These are phyloP conservation scores for Ursus arctos DNA, from an alignment of 2,113 vertebrate genomes.

Conservation along the genomic window DNA sequence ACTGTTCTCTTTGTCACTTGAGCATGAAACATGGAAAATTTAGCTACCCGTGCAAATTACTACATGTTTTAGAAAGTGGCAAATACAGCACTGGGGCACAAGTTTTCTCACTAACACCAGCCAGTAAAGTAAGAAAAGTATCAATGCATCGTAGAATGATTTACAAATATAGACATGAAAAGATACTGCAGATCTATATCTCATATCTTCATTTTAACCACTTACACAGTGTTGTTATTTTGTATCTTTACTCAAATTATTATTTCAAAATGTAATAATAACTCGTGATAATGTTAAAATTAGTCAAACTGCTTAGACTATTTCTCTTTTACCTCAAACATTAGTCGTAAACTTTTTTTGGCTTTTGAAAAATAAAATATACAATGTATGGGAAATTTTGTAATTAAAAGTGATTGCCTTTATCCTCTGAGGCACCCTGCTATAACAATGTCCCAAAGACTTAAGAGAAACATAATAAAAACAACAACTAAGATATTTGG, in stretches of 20 bases:
- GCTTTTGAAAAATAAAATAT: background rate
- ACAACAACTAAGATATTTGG: constrained; percentile 24
- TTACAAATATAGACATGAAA: constrained; percentile 3
- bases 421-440: background rate
- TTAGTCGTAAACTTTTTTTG: background rate
- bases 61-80: background rate
- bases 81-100: background rate
- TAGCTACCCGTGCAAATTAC: background rate
- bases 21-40: background rate
- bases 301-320: background rate
- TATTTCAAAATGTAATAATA: background rate
- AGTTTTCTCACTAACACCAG: background rate
- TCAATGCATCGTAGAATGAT: constrained; percentile 9
- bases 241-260: background rate
- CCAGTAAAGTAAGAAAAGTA: constrained; percentile 70
- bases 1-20: background rate
- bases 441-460: background rate
- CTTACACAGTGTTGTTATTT: background rate
- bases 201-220: background rate
- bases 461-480: background rate
- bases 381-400: background rate
- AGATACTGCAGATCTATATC: background rate
- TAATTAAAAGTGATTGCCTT: background rate
- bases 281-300: constrained; percentile 11
- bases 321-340: background rate